Evolutionary conservation across 2,888 invertebrate species (phyloP).

Genomic region (Unio pictorum): DNA sequence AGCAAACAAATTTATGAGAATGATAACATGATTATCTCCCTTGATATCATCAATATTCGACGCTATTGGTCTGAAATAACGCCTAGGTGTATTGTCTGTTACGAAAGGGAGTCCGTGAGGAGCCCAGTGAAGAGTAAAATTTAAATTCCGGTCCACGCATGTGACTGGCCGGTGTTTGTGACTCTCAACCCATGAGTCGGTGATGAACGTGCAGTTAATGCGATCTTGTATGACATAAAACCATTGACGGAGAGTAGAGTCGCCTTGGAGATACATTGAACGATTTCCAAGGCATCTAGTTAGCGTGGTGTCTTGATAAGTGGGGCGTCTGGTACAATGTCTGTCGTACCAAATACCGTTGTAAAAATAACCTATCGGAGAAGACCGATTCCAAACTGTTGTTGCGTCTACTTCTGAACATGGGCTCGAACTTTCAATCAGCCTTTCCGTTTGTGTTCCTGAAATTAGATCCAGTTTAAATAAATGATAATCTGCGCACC

Average conservation of each 20-base stretch:
- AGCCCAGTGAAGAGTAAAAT: conserved; percentile 20
- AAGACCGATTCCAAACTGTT: conserved; percentile 7
- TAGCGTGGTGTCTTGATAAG: not conserved
- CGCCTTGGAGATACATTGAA: conserved; percentile 17
- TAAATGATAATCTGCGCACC: too few species aligned
- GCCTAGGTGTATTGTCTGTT: conserved; percentile 19
- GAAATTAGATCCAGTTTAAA: too few species aligned
- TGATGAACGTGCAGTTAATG: conserved; percentile 19
- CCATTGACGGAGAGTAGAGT: conserved; percentile 24
- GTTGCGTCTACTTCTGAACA: conserved; percentile 1
- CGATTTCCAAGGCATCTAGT: conserved; percentile 13
- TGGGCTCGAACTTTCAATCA: not conserved
- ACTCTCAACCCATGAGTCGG: conserved; percentile 17
- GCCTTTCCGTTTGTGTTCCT: too few species aligned
- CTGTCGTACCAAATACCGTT: conserved; percentile 8
- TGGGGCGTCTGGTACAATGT: not conserved
- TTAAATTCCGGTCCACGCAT: conserved; percentile 11
- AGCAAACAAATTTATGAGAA: conserved; percentile 9
- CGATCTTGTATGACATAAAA: conserved; percentile 11
- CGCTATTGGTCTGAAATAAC: conserved; percentile 21
- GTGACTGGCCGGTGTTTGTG: conserved; percentile 25
- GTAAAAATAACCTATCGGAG: conserved; percentile 15
- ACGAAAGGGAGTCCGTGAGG: conserved; percentile 31
- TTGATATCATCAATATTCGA: conserved; percentile 14
- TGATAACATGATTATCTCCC: conserved; percentile 15